Evolutionary conservation across 2,797 vertebrate species (phyloP).

Genomic region (Pangasius macronema): DNA sequence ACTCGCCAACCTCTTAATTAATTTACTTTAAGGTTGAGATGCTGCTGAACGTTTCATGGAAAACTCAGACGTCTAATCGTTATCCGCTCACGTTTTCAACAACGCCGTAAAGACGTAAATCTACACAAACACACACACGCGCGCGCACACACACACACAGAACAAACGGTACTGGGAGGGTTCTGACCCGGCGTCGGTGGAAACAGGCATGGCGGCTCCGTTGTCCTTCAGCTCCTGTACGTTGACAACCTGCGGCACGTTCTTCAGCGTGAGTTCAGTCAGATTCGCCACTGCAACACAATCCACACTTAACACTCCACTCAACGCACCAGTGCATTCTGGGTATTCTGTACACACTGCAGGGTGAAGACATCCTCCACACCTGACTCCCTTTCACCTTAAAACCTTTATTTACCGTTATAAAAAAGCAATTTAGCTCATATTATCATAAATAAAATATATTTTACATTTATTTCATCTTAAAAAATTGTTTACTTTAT

Average conservation of each 20-base stretch:
- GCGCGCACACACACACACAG: background rate
- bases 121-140: background rate
- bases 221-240: conserved; percentile 85
- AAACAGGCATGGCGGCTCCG: conserved; percentile 63
- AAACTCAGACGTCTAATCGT: no score
- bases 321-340: background rate
- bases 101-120: no score
- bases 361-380: background rate
- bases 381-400: background rate
- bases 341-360: background rate
- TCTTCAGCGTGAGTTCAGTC: conserved; percentile 90
- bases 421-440: no score
- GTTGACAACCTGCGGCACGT: conserved; percentile 88
- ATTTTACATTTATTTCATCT: background rate
- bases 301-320: background rate
- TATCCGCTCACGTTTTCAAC: no score
- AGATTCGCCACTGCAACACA: conserved; percentile 70
- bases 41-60: no score
- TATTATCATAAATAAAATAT: background rate
- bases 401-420: no score
- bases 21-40: background rate
- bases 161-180: background rate
- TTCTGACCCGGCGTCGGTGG: conserved; percentile 78
- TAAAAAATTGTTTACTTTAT: background rate
- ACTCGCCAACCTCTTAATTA: background rate